phyloP scores from a whole-genome alignment of 2,888 invertebrate genomes.

The Pterobdella sp. region DNA sequence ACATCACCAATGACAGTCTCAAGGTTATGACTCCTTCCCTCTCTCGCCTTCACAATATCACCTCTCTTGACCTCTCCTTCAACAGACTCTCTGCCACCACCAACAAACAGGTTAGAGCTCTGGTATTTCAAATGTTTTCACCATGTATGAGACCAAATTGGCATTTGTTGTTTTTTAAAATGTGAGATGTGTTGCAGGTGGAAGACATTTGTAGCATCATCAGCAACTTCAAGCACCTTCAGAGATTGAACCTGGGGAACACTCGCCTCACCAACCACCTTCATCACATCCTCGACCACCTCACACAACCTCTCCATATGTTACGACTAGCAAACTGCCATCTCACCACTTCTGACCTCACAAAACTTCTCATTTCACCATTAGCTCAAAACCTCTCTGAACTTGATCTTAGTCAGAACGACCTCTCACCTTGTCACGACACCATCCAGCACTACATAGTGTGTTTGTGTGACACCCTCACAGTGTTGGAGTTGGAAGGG shows the following conservation, averaged over 20 bases:
- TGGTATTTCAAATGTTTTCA: not conserved
- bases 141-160: not conserved
- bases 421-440: slow-evolving; percentile 35
- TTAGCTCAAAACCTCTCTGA: slow-evolving; percentile 41
- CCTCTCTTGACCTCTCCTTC: slow-evolving; percentile 46
- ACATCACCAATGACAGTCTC: slow-evolving; percentile 42
- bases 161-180: not conserved
- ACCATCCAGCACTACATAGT: slow-evolving; percentile 36
- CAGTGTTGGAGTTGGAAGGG: slow-evolving; percentile 44
- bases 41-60: slow-evolving; percentile 40
- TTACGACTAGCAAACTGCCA: slow-evolving; percentile 44
- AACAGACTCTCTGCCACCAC: slow-evolving; percentile 41
- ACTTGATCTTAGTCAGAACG: slow-evolving; percentile 46
- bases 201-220: slow-evolving; percentile 31
- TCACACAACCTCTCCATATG: slow-evolving; percentile 41
- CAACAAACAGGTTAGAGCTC: not conserved
- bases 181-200: not conserved
- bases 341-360: slow-evolving; percentile 41
- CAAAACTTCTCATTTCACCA: slow-evolving; percentile 42
- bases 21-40: slow-evolving; percentile 40
- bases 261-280: slow-evolving; percentile 43
- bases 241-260: slow-evolving; percentile 46
- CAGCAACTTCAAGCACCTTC: slow-evolving; percentile 39
- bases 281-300: slow-evolving; percentile 38
- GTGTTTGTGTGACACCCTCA: slow-evolving; percentile 35